phyloP scores from a whole-genome alignment of 2,113 vertebrate genomes.

The Hiodon alosoides region DNA sequence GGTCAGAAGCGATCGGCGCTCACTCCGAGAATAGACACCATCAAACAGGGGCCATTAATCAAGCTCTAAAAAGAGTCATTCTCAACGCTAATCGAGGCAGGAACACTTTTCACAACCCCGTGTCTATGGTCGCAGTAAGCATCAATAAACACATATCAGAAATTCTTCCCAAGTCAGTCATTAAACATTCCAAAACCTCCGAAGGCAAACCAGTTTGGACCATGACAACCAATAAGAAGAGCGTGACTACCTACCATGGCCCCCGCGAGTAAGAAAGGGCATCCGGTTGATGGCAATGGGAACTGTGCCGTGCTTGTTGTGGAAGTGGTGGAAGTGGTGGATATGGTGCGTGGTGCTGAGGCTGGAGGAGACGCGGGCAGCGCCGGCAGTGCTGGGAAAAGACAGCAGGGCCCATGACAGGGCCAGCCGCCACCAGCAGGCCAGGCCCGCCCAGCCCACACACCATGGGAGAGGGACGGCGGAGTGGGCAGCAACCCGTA shows the following conservation, averaged over 20 bases:
- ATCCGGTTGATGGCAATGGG: constrained; percentile 93
- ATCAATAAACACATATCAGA: background rate
- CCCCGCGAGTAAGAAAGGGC: constrained; percentile 85
- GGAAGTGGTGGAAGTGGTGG: constrained; percentile 92
- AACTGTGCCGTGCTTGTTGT: constrained; percentile 86
- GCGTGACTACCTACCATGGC: constrained; percentile 74
- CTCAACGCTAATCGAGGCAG: too few relatives aligned
- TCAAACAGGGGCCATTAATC: too few relatives aligned
- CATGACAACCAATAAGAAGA: background rate
- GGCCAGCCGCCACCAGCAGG: constrained; percentile 58
- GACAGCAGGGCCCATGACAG: constrained; percentile 60
- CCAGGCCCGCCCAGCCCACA: constrained; percentile 53
- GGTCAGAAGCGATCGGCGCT: too few relatives aligned
- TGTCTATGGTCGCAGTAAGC: too few relatives aligned
- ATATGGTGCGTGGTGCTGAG: constrained; percentile 92
- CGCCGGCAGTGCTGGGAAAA: constrained; percentile 63
- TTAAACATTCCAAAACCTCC: background rate
- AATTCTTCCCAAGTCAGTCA: background rate
- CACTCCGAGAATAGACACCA: too few relatives aligned
- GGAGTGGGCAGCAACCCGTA: constrained; percentile 39
- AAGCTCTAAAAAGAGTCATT: too few relatives aligned
- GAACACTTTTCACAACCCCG: too few relatives aligned
- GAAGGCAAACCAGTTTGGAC: background rate
- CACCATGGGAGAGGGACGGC: constrained; percentile 43
- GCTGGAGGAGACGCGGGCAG: constrained; percentile 86